These are phyloP conservation scores for Tortricodes alternella DNA, from an alignment of 2,888 invertebrate species.

Conservation along the genomic window DNA sequence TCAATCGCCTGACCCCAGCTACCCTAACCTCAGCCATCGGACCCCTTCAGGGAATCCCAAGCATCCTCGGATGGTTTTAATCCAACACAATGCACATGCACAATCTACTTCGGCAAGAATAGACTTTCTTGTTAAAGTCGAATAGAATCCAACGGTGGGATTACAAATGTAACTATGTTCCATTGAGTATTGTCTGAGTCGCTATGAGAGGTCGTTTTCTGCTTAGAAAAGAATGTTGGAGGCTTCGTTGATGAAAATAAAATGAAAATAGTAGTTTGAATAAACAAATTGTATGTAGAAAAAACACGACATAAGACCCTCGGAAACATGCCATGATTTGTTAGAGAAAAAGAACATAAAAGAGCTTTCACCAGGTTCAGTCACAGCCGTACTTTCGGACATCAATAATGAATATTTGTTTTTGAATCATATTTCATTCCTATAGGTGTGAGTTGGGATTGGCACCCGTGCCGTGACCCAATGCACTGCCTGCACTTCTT, in stretches of 20 bases:
- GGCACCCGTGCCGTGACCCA: too few species aligned
- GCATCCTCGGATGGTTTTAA: slow-evolving; percentile 61
- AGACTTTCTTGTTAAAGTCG: slow-evolving; percentile 36
- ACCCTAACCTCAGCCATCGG: slow-evolving; percentile 58
- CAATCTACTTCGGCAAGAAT: slow-evolving; percentile 60
- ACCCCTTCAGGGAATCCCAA: slow-evolving; percentile 58
- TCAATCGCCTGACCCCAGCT: slow-evolving; percentile 56
- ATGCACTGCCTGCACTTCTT: too few species aligned
- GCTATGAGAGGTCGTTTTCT: slow-evolving; percentile 4
- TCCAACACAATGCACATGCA: slow-evolving; percentile 59
- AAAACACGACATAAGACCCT: too few species aligned
- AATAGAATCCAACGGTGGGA: slow-evolving; percentile 38
- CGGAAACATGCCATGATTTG: too few species aligned
- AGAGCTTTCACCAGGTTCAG: too few species aligned
- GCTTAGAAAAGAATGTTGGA: background rate
- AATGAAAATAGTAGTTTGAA: background rate
- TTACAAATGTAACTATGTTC: slow-evolving; percentile 14
- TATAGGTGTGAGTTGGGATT: too few species aligned
- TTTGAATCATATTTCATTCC: too few species aligned
- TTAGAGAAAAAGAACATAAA: too few species aligned
- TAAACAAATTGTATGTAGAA: background rate
- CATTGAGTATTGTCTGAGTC: slow-evolving; percentile 19
- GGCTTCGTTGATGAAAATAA: background rate
- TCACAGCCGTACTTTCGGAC: too few species aligned
- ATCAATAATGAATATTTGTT: too few species aligned